phyloP scores from a whole-genome alignment of 2,888 invertebrate species.

The Cheilosia soror region DNA sequence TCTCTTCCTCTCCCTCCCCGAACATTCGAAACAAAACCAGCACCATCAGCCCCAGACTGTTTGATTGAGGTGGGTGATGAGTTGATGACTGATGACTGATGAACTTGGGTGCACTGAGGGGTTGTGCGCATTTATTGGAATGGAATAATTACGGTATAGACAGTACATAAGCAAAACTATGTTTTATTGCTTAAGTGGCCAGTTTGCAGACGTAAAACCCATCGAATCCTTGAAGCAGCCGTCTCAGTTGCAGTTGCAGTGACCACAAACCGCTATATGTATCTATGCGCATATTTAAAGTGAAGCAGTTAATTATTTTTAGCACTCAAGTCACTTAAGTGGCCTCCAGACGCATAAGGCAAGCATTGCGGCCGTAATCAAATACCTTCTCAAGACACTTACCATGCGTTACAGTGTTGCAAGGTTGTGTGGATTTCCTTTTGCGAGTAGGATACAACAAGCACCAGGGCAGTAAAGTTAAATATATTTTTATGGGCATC shows the following conservation, averaged over 20 bases:
- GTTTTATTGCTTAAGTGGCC: background rate
- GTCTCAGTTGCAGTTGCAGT: too few species aligned
- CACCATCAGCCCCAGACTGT: slow-evolving; percentile 3
- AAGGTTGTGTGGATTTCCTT: background rate
- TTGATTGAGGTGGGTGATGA: slow-evolving; percentile 3
- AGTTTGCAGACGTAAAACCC: too few species aligned
- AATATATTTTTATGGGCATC: slow-evolving; percentile 22
- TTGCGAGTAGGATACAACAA: background rate
- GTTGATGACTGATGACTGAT: background rate
- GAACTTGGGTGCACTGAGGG: background rate
- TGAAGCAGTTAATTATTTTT: slow-evolving; percentile 3
- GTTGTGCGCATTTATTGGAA: background rate
- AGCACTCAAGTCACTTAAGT: background rate
- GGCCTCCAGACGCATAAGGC: slow-evolving; percentile 3
- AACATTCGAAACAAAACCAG: background rate
- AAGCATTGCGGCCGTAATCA: background rate
- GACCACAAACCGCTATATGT: too few species aligned
- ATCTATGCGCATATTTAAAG: background rate
- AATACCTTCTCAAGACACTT: slow-evolving; percentile 2
- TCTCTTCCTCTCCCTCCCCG: background rate
- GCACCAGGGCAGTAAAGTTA: slow-evolving; percentile 1
- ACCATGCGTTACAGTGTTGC: background rate
- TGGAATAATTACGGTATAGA: background rate
- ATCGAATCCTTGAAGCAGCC: too few species aligned
- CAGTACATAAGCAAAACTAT: background rate